Conservation (phyloP, 92 coral and sea anemone species). For the Desmophyllum pertusum region DNA sequence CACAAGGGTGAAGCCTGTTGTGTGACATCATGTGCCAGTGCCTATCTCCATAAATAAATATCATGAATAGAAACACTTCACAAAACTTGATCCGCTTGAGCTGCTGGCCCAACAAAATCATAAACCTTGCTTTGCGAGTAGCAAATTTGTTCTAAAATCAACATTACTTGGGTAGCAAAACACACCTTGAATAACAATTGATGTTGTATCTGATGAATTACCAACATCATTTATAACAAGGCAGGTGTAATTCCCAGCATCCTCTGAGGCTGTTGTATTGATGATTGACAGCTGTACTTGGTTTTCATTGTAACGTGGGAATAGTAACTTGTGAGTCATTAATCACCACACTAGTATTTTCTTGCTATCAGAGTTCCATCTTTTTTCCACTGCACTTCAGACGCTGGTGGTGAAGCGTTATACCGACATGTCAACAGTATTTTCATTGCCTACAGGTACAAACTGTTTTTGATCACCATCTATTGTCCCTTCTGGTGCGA, state of each 20-base stretch:
- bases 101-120: too few species aligned
- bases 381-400: neutral
- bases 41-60: too few species aligned
- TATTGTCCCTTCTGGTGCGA: conserved; percentile 2
- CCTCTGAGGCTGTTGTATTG: conserved; percentile 3
- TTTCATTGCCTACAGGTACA: neutral
- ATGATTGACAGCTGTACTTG: conserved; percentile 28
- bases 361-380: neutral
- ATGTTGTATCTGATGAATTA: neutral
- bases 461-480: neutral
- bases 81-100: too few species aligned
- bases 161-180: too few species aligned
- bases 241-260: conserved; percentile 54
- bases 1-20: too few species aligned
- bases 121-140: too few species aligned
- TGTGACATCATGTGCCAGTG: too few species aligned
- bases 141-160: too few species aligned
- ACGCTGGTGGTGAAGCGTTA: conserved; percentile 23
- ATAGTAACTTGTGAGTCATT: neutral
- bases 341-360: neutral
- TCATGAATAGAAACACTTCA: too few species aligned
- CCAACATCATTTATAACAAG: neutral
- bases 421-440: neutral
- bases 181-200: neutral
- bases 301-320: neutral